Conservation (phyloP, 2,888 invertebrate genomes). For the Ennomos quercinarius region DNA sequence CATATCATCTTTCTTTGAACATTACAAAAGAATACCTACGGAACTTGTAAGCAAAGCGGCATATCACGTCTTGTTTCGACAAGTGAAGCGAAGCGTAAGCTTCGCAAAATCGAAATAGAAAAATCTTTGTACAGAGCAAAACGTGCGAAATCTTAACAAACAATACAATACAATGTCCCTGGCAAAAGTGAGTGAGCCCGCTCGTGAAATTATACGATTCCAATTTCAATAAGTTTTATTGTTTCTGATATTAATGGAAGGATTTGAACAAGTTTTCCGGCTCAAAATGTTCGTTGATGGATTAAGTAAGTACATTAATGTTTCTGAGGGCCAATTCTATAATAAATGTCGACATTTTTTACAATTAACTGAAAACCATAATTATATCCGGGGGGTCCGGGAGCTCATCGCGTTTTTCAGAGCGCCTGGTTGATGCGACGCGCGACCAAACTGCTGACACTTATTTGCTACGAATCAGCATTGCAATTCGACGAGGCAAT, state of each 20-base stretch:
- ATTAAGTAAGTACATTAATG: too few relatives aligned
- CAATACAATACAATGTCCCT: slow-evolving; percentile 23
- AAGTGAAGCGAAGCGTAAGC: slow-evolving; percentile 31
- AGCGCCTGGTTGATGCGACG: too few relatives aligned
- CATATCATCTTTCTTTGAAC: slow-evolving; percentile 13
- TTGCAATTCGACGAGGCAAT: too few relatives aligned
- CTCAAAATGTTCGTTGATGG: too few relatives aligned
- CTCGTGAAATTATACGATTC: slow-evolving; percentile 22
- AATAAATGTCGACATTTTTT: too few relatives aligned
- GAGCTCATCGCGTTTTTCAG: too few relatives aligned
- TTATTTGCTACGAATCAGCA: too few relatives aligned
- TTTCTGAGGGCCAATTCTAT: too few relatives aligned
- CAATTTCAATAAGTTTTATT: slow-evolving; percentile 16
- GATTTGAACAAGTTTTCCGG: neutral
- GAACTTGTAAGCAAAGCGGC: slow-evolving; percentile 1
- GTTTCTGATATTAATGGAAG: slow-evolving; percentile 12
- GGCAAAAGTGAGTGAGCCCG: slow-evolving; percentile 4
- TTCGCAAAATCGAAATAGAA: slow-evolving; percentile 29
- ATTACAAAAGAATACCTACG: slow-evolving; percentile 23
- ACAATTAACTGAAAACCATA: too few relatives aligned
- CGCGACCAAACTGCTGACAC: too few relatives aligned
- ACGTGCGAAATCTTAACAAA: slow-evolving; percentile 27
- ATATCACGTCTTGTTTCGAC: slow-evolving; percentile 26
- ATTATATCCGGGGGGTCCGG: too few relatives aligned
- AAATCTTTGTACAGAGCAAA: slow-evolving; percentile 16